Evolutionary conservation across 2,797 vertebrate genomes (phyloP).

Genomic region (Peromyscus attwateri): DNA sequence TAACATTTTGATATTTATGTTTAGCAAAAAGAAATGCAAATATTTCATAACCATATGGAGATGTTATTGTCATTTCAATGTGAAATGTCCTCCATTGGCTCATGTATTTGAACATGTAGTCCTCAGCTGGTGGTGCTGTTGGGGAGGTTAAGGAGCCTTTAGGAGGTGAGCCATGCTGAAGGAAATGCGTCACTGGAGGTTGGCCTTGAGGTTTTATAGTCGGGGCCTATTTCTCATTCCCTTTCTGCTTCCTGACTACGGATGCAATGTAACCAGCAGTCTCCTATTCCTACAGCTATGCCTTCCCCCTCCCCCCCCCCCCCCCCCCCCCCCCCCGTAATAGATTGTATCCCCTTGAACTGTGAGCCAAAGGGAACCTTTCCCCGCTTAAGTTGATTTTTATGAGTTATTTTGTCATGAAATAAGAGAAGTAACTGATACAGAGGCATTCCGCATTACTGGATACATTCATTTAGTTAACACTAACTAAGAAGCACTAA

Average conservation of each 20-base stretch:
- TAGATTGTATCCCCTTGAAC: neutral
- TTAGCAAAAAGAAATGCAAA: slow-evolving; percentile 48
- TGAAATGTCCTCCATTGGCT: neutral
- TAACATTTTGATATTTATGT: slow-evolving; percentile 44
- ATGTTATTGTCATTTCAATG: neutral
- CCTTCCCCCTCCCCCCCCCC: too few species aligned
- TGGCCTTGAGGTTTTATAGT: neutral
- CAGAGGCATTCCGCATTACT: neutral
- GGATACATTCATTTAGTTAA: slow-evolving; percentile 34
- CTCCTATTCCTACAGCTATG: neutral
- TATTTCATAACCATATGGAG: neutral
- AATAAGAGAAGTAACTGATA: neutral
- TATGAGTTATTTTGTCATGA: neutral
- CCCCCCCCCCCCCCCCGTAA: rapidly evolving
- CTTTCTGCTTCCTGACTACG: neutral
- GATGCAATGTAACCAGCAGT: neutral
- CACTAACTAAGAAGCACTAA: too few species aligned
- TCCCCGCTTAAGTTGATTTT: neutral
- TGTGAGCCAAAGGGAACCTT: neutral
- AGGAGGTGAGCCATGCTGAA: neutral
- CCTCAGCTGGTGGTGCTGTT: neutral
- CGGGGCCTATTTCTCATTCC: neutral
- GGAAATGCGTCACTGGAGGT: neutral
- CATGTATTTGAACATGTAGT: neutral
- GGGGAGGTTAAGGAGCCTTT: neutral